These are phyloP conservation scores for Nettapus auritus DNA, from an alignment of 2,113 vertebrate genomes.

Conservation along the genomic window DNA sequence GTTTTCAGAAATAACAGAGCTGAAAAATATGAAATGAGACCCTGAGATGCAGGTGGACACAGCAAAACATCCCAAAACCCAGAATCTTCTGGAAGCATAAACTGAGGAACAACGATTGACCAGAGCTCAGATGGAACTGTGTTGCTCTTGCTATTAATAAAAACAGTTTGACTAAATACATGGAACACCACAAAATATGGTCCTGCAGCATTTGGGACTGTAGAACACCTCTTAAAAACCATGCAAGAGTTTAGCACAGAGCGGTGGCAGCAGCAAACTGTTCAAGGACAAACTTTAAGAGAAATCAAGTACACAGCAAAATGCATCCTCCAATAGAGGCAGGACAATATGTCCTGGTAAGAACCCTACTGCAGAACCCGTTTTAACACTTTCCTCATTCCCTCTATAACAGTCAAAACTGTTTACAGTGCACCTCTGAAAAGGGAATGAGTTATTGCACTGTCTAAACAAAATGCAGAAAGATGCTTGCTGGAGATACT, in stretches of 20 bases:
- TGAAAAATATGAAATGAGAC: neutral
- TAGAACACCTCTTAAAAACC: neutral
- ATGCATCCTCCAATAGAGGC: neutral
- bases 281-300: neutral
- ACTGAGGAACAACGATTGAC: neutral
- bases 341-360: neutral
- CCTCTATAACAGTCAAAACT: neutral
- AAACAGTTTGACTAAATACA: neutral
- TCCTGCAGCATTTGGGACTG: neutral
- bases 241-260: neutral
- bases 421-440: neutral
- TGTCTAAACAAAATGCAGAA: neutral
- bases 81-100: neutral
- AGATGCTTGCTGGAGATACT: neutral
- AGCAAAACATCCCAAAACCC: neutral
- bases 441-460: neutral
- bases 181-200: neutral
- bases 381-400: neutral
- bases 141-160: neutral
- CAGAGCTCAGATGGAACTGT: neutral
- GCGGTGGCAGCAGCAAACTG: neutral
- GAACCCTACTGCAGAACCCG: neutral
- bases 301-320: neutral
- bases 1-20: neutral
- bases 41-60: slow-evolving; percentile 27